Percentiles rank a stretch among this genome's conserved stretches.
Conservation (phyloP, 1,140 invertebrate species). For the Drosophila bipectinata region DNA sequence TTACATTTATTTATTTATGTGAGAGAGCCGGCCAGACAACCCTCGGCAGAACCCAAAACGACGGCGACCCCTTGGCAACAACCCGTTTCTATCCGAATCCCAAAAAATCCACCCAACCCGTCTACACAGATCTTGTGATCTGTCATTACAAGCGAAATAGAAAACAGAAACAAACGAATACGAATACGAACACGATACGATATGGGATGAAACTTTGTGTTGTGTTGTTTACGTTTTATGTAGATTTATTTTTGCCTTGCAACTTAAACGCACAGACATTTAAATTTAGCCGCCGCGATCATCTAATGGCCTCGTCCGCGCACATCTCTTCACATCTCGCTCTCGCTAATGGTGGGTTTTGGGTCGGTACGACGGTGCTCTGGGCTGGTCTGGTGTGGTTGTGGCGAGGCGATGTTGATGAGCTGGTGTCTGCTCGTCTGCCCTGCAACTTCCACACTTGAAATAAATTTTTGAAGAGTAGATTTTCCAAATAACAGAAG, state of each 20-base stretch:
- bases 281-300: constrained; percentile 74
- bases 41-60: constrained; percentile 7
- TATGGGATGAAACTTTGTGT: constrained; percentile 37
- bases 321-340: constrained; percentile 16
- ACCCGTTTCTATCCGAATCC: constrained; percentile 10
- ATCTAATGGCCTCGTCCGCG: constrained; percentile 72
- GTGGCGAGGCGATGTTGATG: constrained; percentile 15
- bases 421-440: constrained; percentile 52
- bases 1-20: constrained; percentile 35
- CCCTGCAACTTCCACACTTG: constrained; percentile 34
- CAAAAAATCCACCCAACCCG: constrained; percentile 12
- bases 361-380: constrained; percentile 2
- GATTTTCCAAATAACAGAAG: too few relatives aligned
- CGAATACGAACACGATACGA: constrained; percentile 4
- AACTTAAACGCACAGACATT: constrained; percentile 79
- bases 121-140: constrained; percentile 46
- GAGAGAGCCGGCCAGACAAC: constrained; percentile 6
- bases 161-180: constrained; percentile 1
- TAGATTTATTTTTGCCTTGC: constrained; percentile 79
- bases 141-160: constrained; percentile 40
- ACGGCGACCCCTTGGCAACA: constrained; percentile 35
- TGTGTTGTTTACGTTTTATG: constrained; percentile 65
- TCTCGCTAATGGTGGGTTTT: neutral
- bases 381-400: neutral
- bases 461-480: neutral